Conservation (phyloP, 2,888 invertebrate genomes). For the Drosophila rellima region DNA sequence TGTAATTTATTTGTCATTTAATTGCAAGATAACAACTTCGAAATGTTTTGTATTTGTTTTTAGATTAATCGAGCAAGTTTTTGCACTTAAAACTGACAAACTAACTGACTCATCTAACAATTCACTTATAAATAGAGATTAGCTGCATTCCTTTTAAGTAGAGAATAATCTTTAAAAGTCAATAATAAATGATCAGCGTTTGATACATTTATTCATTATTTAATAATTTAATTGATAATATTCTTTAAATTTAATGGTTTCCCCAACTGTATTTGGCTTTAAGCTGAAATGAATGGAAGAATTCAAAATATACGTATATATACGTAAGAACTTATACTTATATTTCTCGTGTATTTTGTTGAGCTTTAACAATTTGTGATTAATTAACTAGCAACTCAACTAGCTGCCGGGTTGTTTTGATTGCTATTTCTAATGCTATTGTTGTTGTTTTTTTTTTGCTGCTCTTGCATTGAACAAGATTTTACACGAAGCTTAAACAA, state of each 20-base stretch:
- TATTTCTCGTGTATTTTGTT: constrained; percentile 3
- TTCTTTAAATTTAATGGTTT: constrained; percentile 5
- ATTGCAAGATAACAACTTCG: constrained; percentile 20
- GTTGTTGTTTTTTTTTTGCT: constrained; percentile 1
- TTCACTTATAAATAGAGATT: constrained; percentile 8
- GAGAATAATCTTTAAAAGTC: background rate
- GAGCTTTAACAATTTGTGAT: constrained; percentile 38
- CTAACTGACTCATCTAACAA: constrained; percentile 18
- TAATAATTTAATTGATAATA: constrained; percentile 1
- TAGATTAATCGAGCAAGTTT: constrained; percentile 2
- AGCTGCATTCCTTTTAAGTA: background rate
- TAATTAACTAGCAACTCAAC: constrained; percentile 49
- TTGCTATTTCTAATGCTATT: constrained; percentile 23
- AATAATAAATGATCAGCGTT: constrained; percentile 1
- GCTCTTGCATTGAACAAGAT: constrained; percentile 34
- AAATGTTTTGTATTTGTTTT: constrained; percentile 6
- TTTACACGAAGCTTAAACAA: constrained; percentile 38
- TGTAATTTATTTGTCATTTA: constrained; percentile 28
- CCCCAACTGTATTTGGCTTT: constrained; percentile 7
- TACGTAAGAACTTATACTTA: constrained; percentile 1
- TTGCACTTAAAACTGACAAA: constrained; percentile 4
- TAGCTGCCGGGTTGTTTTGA: constrained; percentile 44
- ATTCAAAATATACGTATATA: background rate
- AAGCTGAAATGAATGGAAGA: background rate
- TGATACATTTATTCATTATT: background rate